Conservation (phyloP, 1,140 invertebrate genomes). For the Chironomus tepperi region DNA sequence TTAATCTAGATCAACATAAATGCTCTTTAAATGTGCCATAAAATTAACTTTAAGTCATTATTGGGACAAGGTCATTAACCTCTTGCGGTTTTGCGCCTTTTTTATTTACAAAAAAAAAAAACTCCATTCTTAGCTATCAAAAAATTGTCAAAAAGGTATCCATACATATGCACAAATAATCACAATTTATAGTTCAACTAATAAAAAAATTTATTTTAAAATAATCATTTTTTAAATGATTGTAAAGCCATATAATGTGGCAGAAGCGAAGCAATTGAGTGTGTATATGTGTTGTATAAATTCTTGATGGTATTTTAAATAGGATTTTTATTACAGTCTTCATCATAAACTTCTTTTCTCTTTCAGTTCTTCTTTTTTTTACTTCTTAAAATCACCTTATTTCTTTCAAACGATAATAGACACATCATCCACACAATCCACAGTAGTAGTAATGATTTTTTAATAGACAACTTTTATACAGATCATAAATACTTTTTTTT, state of each 20-base stretch:
- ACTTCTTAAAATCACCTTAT: conserved; percentile 1
- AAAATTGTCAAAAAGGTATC: too few relatives aligned
- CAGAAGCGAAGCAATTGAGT: not conserved
- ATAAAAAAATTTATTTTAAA: conserved; percentile 10
- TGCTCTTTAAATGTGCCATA: too few relatives aligned
- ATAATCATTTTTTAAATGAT: conserved; percentile 15
- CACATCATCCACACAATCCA: not conserved
- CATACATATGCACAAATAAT: too few relatives aligned
- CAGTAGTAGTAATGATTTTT: conserved; percentile 19
- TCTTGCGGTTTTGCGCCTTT: too few relatives aligned
- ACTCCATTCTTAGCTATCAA: too few relatives aligned
- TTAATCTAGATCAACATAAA: too few relatives aligned
- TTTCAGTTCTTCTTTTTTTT: not conserved
- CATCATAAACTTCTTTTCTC: not conserved
- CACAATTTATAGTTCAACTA: not conserved
- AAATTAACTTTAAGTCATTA: too few relatives aligned
- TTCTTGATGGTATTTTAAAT: conserved; percentile 14
- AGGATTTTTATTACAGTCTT: conserved; percentile 13
- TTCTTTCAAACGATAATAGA: conserved; percentile 16
- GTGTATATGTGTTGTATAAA: not conserved
- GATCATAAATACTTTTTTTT: conserved; percentile 15
- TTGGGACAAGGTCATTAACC: too few relatives aligned
- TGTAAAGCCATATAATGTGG: not conserved
- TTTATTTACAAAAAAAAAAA: too few relatives aligned
- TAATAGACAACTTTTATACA: conserved; percentile 17